Base-by-base conservation (phyloP, 1,140 invertebrate genomes). In the Pinna nobilis region DNA sequence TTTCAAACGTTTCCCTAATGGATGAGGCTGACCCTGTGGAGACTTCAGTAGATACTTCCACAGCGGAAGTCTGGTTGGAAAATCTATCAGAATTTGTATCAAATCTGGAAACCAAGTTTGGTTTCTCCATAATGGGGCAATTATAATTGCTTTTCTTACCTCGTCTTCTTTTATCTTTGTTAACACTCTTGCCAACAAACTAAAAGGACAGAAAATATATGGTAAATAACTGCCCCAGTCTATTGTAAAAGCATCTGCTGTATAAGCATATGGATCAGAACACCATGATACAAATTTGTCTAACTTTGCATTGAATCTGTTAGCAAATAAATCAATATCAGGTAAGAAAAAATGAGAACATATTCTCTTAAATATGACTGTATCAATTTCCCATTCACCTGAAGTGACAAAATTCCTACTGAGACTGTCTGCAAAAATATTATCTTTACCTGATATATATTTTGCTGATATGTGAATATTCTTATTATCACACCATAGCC, bases 151-250 rank as follows among this genome's bases (percentile, higher is more conserved):
- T 30, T 3, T 11, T 47, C 23, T 28, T 30, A 64, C 41, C 41
- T 28, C 49, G 30, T 49, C 61, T 30, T 64, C 39, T 18, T 55
- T 55, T 18, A 55, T 20, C n/a, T 30, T 28, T n/a, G n/a, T 2
- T 30, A 32, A 4, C 30, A 15, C 1, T 32, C 51, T 7, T 4
- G n/a, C 51, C n/a, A n/a, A n/a, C n/a, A n/a, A n/a, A n/a, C n/a
- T 44, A 47, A 64, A 64, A 64, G 61, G 61, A 44, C 39, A 28
- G 30, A 47, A 64, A 49, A 64, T 47, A 49, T 64, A 64, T 7
- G 61, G 61, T 44, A 30, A 15, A 15, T 15, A 18, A 13, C 44
- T 41, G 11, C 7, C 32, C 61, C 61, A 64, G 4, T 9, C n/a
- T n/a, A 49, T 41, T 0, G 30, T 3, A 64, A 64, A 64, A 13